phyloP scores from a whole-genome alignment of 92 coral and sea anemone genomes.

The Zoanthus sociatus region DNA sequence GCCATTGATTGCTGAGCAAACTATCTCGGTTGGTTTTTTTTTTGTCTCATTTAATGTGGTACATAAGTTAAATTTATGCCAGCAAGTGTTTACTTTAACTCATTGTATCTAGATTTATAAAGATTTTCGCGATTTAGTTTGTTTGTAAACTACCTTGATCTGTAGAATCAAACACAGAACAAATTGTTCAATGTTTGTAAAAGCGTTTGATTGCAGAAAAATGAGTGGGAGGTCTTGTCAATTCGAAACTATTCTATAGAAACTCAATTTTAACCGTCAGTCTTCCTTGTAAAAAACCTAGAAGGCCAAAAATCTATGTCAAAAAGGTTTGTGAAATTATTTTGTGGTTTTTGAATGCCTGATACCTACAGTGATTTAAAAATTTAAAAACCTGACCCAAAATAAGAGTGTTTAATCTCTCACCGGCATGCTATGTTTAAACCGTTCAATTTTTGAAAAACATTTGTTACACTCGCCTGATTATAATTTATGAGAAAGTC shows the following conservation, averaged over 20 bases:
- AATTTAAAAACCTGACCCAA: too few relatives aligned
- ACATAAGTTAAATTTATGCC: neutral
- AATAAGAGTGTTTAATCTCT: too few relatives aligned
- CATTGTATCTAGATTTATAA: slow-evolving; percentile 45
- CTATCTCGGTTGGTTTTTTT: neutral
- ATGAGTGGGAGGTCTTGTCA: slow-evolving; percentile 34
- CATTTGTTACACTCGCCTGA: too few relatives aligned
- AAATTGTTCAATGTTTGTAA: slow-evolving; percentile 33
- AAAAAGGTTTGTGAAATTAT: too few relatives aligned
- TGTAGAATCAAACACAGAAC: slow-evolving; percentile 43
- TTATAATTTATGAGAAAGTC: too few relatives aligned
- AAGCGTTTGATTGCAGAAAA: slow-evolving; percentile 28
- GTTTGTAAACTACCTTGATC: slow-evolving; percentile 48
- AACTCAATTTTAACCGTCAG: neutral
- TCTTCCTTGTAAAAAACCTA: too few relatives aligned
- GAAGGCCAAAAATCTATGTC: too few relatives aligned
- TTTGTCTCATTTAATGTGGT: neutral
- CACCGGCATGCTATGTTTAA: too few relatives aligned
- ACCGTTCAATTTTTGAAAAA: too few relatives aligned
- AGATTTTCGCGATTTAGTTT: slow-evolving; percentile 37
- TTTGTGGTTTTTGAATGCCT: too few relatives aligned
- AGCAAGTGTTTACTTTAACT: slow-evolving; percentile 33
- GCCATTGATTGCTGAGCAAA: neutral
- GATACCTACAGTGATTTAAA: too few relatives aligned
- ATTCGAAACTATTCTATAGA: neutral